Base-by-base conservation (phyloP, 2,797 vertebrate species). In the Esox masquinongy region DNA sequence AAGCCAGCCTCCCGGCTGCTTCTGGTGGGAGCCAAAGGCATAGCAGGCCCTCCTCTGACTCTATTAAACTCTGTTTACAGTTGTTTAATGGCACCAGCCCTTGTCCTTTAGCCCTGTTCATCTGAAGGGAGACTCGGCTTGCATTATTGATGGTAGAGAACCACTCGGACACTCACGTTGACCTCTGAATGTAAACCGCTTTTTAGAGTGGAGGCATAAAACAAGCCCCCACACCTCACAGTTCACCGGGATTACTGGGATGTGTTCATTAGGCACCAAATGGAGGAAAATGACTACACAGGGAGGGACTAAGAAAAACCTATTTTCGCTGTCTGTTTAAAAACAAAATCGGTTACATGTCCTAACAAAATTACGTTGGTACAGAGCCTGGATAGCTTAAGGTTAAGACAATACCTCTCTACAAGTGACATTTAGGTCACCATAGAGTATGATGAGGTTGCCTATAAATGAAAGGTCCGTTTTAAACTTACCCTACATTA, bases 1-100 rank as follows among this genome's bases (percentile, higher is more conserved):
- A 94, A 95, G 91, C 69, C 94, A 95, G 94, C 90, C 92, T 89
- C 93, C 91, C 88, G 88, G 79, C 22, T 61, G 56, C 83, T 79
- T 81, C 16, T 61, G 85, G 84, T 79, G 82, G 84, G 61, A 74
- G 71, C 90, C 90, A 88, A 66, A 81, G 91, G 31, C 83, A 88
- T 91, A 92, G 91, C 88, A 84, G 91, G 88, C 59, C 74, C 61
- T 72, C 72, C 77, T 88, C 81, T 82, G 86, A 94, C 91, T 93
- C 72, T 90, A 64, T 91, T 92, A 93, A 91, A 93, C 91, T 68
- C 91, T 93, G 84, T 79, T 90, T 90, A 92, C 89, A 93, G 93
- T 90, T 90, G 83, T 92, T 89, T 93, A 92, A 94, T 91, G 92
- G 87, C 84, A 74, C 77, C 87, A 90, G 90, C 90, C 85, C 85